Base-by-base conservation (phyloP, 2,797 vertebrate genomes). In the Eremophila alpestris region DNA sequence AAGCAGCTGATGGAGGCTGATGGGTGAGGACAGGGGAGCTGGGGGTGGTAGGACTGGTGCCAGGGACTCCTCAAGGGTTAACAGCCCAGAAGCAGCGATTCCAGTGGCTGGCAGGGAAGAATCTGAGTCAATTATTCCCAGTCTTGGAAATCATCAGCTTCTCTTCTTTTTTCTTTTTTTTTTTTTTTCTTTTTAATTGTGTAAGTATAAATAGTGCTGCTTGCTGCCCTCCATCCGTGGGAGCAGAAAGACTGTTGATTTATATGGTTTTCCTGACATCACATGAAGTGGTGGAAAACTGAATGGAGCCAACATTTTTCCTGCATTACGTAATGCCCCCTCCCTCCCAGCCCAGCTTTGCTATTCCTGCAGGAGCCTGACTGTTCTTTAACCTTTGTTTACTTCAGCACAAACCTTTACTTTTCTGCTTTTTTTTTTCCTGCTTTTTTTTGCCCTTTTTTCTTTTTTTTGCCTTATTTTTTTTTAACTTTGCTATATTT, bases 301-400 rank as follows among this genome's bases (percentile, higher is more conserved):
- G 95, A 97, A 96, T 86, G 83, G 94, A 96, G 97, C 96, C 97
- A 96, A 96, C 96, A 97, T 97, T 97, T 97, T 97, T 97, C 93
- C 94, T 96, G 96, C 93, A 97, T 97, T 97, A 97, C 94, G 81
- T 95, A 96, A 96, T 97, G 88, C 89, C 88, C 75, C 93, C 85
- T 93, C 95, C 95, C 93, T 96, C 89, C 71, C 82, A 10, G 87
- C 90, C 81, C 68, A 94, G 91, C 95, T 90, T 77, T 96, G 96
- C 96, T 97, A 94, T 97, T 97, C 87, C 95, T 96, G 93, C 95
- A 96, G 96, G 94, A 96, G 95, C 91, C 94, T 97, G 96, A 97
- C 96, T 97, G 96, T 97, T 97, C 97, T 97, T 97, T 97, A 97
- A 97, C 96, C 97, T 97, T 95, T 96, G 94, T 96, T 96, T 95